Evolutionary conservation across 2,113 vertebrate species (phyloP), one percentile per base, ranked within the genome.

Genomic region (Donacobius atricapilla): DNA sequence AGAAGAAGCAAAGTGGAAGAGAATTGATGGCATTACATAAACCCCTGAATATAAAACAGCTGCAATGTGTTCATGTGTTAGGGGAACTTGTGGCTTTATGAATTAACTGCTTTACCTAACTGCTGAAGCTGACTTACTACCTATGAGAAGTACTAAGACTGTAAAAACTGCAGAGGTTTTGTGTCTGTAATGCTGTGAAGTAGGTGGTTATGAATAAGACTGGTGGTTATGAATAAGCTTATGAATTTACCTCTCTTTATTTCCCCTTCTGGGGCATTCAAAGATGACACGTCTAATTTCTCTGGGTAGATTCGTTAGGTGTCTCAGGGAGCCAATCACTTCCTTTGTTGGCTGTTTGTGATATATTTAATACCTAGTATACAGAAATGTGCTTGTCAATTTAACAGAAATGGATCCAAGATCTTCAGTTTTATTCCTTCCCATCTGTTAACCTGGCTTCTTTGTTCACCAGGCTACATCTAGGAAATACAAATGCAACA

Each of bases 31-130:
- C 61, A 68, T 88, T 80, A 25, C 35, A 64, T 35, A 92, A 92
- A 48, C 9, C 27, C 24, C 71, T 90, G 85, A 95, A 73, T 86
- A 70, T 93, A 83, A 90, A 86, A 23, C 63, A 90, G 64, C 85
- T 94, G 93, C 39, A 37, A 20, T 7, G 4, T 33, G 24, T 64
- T 90, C 27, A 13, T 75, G 64, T 80, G 64, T 78, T 90, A 37
- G 30, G 68, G 93, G 78, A 94, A 37, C 61, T 90, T 53, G 57
- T 76, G 61, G 35, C 89, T 87, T 93, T 88, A 71, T 91, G 81
- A 94, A 89, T 89, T 87, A 87, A 88, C 78, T 96, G 31, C 58
- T 78, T 93, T 90, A 92, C 51, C 44, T 54, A 79, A 91, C 48
- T 61, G 56, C 44, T 81, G 76, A 83, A 66, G 47, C 68, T 80